Conservation (phyloP, 2,113 vertebrate species). For the Chunga burmeisteri region DNA sequence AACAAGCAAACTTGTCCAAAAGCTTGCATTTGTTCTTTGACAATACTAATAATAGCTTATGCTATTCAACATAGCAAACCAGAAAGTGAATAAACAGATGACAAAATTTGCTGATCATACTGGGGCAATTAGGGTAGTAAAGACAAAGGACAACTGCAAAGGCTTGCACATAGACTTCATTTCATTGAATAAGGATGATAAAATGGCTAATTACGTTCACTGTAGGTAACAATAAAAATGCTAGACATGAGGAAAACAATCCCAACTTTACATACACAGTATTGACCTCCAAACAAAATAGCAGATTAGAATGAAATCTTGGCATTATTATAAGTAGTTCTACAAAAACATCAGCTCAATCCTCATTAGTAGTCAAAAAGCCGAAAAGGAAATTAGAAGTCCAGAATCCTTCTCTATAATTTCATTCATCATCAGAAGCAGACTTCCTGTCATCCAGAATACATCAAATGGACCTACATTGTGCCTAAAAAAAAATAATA, state of each 20-base stretch:
- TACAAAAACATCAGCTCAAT: not conserved
- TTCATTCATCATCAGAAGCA: not conserved
- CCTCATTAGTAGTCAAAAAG: conserved; percentile 8
- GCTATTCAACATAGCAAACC: not conserved
- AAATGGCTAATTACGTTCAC: not conserved
- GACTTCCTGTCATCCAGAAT: not conserved
- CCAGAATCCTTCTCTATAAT: not conserved
- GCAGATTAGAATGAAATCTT: not conserved
- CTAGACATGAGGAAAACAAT: not conserved
- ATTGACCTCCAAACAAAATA: not conserved
- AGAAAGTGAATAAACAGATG: not conserved
- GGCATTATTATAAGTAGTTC: not conserved
- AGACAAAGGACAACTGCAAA: not conserved
- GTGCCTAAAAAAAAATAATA: not conserved
- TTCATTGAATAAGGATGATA: not conserved
- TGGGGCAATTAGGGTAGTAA: not conserved
- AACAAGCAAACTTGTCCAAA: not conserved
- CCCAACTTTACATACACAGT: not conserved
- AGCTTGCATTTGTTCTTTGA: not conserved
- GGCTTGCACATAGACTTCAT: not conserved
- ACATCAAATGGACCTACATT: not conserved
- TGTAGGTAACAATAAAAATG: not conserved
- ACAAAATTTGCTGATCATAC: not conserved
- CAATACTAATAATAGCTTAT: not conserved
- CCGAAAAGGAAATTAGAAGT: not conserved